Evolutionary conservation across 2,797 vertebrate genomes (phyloP), one percentile per base, ranked within the genome.

Genomic region (Syncerus caffer): DNA sequence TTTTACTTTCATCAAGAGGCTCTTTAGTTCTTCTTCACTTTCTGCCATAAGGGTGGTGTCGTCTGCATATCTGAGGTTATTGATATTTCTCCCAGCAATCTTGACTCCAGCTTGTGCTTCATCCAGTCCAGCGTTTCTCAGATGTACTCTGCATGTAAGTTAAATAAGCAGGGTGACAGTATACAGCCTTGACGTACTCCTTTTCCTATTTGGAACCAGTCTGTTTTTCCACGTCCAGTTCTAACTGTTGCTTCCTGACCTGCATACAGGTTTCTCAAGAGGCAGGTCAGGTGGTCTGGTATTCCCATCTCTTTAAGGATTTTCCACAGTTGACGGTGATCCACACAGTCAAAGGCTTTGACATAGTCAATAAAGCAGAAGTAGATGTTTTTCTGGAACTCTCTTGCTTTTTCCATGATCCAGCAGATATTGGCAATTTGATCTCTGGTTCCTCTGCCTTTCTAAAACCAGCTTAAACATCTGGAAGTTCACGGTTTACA

Each of bases 401-500:
- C 62, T 10, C 1, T 64, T 64, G 62, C 62, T 64, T 64, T 57
- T 64, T 34, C 2, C 0, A 64, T n/a, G 31, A 64, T 67, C 31
- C 62, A 67, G 0, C 0, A 0, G 62, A 67, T 67, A n/a, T 34
- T 34, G 62, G 62, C 62, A 67, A 67, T 34, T n/a, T 67, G 62
- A 34, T 67, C 62, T 67, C n/a, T 67, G 62, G 8, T 19, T 67
- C 62, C 31, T 67, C n/a, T 67, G 2, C n/a, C n/a, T 67, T 67
- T 19, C 31, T 34, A 67, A 34, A 67, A 1, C 16, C 16, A 19
- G 16, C n/a, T 34, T 34, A 62, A 19, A 34, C n/a, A 19, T 34
- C 16, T 5, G 62, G n/a, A 34, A 34, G 8, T 34, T 34, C 4
- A 64, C 0, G 1, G 64, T 34, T 67, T 4, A 19, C 9, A 5